Base-by-base conservation (phyloP, 2,113 vertebrate species). In the Cavia porcellus region DNA sequence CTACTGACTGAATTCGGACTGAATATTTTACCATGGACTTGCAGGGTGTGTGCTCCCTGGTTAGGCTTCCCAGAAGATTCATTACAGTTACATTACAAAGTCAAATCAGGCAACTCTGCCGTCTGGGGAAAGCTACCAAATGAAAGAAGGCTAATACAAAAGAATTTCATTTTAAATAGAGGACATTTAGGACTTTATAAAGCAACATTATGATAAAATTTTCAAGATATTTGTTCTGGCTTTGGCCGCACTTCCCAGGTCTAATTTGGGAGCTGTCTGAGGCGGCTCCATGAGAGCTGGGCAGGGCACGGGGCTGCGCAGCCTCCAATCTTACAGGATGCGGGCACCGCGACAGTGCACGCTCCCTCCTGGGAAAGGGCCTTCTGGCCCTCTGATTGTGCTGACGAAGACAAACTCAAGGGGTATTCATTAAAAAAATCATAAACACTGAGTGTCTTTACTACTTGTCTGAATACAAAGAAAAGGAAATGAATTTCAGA, bases 81-180 rank as follows among this genome's bases (percentile, higher is more conserved):
- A 99, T 99, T 99, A 99, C 99, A 98, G 98, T 99, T 98, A 98
- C 98, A 99, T 99, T 99, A 99, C 99, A 99, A 99, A 99, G 99
- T 99, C 99, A 99, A 99, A 99, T 99, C 99, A 99, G 99, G 99
- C 99, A 99, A 99, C 99, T 99, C 99, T 99, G 99, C 99, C 99
- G 99, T 98, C 98, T 98, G 97, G 92, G 98, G 98, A 98, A 98
- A 99, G 98, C 98, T 90, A 98, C 97, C 98, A 97, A 98, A 98
- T 98, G 97, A 98, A 98, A 99, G 98, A 98, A 98, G 98, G 98
- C 98, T 99, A 98, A 98, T 99, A 99, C 98, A 98, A 98, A 99
- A 98, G 98, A 98, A 98, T 98, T 98, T 98, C 98, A 98, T 99
- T 99, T 99, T 99, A 98, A 98, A 98, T 98, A 98, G 98, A 98